Conservation (phyloP, 1,140 invertebrate species). For the Apis laboriosa region DNA sequence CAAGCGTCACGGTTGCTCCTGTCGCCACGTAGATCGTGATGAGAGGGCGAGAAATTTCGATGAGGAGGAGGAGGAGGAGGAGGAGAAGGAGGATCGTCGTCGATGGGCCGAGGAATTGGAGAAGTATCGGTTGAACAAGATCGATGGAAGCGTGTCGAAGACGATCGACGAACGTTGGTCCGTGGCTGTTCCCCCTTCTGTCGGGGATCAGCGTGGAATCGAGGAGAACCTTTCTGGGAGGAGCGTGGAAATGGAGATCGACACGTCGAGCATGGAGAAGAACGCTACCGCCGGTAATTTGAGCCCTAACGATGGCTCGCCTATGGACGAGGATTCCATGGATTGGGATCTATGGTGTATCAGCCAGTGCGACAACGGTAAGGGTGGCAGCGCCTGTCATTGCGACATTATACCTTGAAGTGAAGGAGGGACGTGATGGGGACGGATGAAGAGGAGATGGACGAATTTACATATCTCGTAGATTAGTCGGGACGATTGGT, state of each 20-base stretch:
- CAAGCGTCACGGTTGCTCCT: constrained; percentile 16
- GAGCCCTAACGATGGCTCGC: background rate
- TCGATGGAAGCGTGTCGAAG: background rate
- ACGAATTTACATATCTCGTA: constrained; percentile 58
- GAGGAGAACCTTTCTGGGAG: background rate
- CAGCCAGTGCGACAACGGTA: constrained; percentile 78
- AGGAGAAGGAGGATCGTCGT: background rate
- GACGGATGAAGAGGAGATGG: background rate
- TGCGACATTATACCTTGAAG: constrained; percentile 82
- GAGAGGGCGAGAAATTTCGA: background rate
- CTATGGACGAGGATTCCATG: background rate
- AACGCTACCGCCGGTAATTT: background rate
- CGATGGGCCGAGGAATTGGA: background rate
- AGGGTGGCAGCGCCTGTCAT: constrained; percentile 82
- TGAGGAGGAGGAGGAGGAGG: background rate
- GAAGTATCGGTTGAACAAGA: background rate
- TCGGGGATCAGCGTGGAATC: background rate
- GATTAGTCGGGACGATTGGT: constrained; percentile 11
- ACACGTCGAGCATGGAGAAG: background rate
- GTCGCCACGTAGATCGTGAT: background rate
- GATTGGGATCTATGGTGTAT: constrained; percentile 79
- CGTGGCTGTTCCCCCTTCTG: no score
- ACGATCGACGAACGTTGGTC: background rate
- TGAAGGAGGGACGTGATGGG: no score
- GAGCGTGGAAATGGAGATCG: background rate